phyloP scores from a whole-genome alignment of 37 sponge, comb jelly and placozoan genomes.

The Agelas oroides region DNA sequence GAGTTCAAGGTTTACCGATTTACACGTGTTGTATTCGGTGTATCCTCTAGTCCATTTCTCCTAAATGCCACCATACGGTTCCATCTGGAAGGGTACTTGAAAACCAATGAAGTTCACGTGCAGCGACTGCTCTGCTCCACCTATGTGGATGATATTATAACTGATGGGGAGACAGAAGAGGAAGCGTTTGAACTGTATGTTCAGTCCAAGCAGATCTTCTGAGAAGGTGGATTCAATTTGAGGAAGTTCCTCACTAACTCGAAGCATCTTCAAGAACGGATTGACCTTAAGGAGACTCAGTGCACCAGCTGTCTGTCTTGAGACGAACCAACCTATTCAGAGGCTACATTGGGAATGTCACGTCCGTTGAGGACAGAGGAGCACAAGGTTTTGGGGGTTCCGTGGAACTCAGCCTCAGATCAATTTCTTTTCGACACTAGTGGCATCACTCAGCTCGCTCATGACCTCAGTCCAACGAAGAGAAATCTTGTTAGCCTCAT shows the following conservation, averaged over 20 bases:
- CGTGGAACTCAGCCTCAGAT: conserved; percentile 5
- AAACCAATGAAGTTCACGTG: neutral
- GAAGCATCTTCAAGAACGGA: neutral
- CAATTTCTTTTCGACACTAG: neutral
- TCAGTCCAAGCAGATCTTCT: neutral
- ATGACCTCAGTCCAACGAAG: conserved; percentile 6
- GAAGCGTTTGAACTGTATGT: conserved; percentile 5
- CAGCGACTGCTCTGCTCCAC: neutral
- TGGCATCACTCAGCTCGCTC: conserved; percentile 1
- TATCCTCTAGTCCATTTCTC: conserved; percentile 26
- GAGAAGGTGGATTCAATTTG: conserved; percentile 24
- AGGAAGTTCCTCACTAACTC: conserved; percentile 41
- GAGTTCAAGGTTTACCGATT: conserved; percentile 14
- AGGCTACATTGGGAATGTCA: conserved; percentile 4
- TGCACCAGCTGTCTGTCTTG: no score
- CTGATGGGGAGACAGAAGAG: conserved; percentile 28
- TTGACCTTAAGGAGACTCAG: neutral
- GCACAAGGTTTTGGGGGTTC: conserved; percentile 28
- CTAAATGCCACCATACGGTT: conserved; percentile 19
- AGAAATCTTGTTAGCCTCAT: conserved; percentile 19
- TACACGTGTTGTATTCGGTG: conserved; percentile 16
- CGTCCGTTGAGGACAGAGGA: neutral
- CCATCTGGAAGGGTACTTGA: conserved; percentile 4
- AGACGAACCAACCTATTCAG: conserved; percentile 24
- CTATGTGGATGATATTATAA: conserved; percentile 30